Evolutionary conservation across 2,113 vertebrate genomes (phyloP).

Genomic region (Serinus canaria): DNA sequence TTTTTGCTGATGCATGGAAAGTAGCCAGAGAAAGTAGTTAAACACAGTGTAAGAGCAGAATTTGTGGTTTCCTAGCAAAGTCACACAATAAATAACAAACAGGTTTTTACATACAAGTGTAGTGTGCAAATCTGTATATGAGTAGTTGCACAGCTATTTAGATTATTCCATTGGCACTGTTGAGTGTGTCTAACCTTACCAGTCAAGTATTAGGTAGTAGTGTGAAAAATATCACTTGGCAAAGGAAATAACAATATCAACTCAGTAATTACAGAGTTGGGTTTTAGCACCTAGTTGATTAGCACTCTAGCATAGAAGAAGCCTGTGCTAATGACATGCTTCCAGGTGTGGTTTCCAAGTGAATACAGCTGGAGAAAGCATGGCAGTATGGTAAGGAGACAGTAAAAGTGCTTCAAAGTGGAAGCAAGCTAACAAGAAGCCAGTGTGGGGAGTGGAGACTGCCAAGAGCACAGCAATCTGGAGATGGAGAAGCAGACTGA

Average conservation of each 20-base stretch:
- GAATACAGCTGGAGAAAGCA: background rate
- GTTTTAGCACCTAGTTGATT: background rate
- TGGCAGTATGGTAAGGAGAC: background rate
- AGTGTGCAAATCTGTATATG: background rate
- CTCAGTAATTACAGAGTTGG: background rate
- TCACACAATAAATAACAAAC: background rate
- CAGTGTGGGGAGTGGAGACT: background rate
- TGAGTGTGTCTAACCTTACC: background rate
- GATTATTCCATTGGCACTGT: background rate
- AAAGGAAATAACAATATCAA: background rate
- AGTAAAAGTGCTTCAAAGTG: background rate
- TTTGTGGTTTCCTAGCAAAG: background rate
- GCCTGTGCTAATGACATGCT: background rate
- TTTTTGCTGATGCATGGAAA: background rate
- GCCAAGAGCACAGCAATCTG: background rate
- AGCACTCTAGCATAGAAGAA: background rate
- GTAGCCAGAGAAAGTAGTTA: background rate
- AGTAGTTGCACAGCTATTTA: background rate
- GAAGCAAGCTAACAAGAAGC: background rate
- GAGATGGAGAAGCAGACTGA: background rate
- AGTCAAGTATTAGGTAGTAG: background rate
- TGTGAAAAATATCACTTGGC: background rate
- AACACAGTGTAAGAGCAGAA: background rate
- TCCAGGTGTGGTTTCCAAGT: background rate
- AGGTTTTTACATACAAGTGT: background rate